A percentile compares a stretch with the other conserved stretches of the same genome.
Evolutionary conservation across 2,113 vertebrate genomes (phyloP).

Genomic region (Motacilla alba): DNA sequence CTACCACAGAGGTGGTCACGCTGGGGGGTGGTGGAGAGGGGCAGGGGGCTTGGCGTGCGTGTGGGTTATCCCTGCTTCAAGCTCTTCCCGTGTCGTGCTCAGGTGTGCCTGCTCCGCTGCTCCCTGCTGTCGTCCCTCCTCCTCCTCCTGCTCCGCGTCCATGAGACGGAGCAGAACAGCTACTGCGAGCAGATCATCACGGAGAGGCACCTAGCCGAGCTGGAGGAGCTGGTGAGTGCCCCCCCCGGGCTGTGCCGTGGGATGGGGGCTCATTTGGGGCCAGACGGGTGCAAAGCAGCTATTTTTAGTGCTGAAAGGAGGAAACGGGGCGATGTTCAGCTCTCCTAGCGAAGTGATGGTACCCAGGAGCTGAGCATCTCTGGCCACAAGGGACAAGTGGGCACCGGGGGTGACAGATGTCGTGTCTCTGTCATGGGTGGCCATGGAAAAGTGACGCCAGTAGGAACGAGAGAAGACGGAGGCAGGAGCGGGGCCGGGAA

Average conservation of each 20-base stretch:
- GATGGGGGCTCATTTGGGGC: rapidly evolving
- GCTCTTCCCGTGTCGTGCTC: not conserved
- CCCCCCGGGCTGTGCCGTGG: rapidly evolving
- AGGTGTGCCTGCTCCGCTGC: conserved; percentile 63
- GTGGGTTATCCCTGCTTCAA: not conserved
- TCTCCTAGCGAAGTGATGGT: not conserved
- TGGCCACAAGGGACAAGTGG: not conserved
- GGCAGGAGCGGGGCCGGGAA: not conserved
- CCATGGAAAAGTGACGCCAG: rapidly evolving
- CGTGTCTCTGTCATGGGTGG: not conserved
- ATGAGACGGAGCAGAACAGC: conserved; percentile 51
- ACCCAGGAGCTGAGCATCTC: not conserved
- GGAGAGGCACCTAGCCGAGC: conserved; percentile 36
- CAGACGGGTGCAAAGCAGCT: not conserved
- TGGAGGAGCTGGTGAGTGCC: conserved; percentile 73
- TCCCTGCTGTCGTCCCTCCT: conserved; percentile 50
- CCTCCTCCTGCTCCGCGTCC: conserved; percentile 52
- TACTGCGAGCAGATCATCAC: conserved; percentile 68
- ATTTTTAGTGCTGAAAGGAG: not conserved
- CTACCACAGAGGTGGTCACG: not conserved
- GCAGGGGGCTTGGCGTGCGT: not conserved
- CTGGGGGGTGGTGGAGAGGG: not conserved
- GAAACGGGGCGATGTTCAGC: not conserved
- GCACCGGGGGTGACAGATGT: not conserved
- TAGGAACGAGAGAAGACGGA: not conserved